Evolutionary conservation across 2,113 vertebrate species (phyloP), one percentile per base, ranked within the genome.

Genomic region (Hydropotes inermis): DNA sequence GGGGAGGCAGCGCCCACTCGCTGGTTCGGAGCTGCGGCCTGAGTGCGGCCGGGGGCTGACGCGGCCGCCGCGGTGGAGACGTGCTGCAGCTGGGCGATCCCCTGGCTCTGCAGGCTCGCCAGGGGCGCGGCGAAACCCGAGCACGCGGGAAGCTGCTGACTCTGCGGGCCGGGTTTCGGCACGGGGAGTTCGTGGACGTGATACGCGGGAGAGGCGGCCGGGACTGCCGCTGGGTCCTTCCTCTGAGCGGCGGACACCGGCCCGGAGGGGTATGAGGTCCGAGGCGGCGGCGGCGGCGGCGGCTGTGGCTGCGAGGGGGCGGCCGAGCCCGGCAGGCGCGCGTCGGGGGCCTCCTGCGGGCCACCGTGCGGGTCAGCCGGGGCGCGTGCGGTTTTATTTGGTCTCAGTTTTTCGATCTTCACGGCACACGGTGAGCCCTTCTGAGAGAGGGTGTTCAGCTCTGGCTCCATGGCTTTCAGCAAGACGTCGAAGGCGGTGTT

Each of bases 401-500:
- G 98, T 96, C 98, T 99, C 92, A 98, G 98, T 99, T 99, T 99
- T 97, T 99, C 99, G 97, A 98, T 81, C 61, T 98, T 98, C 84
- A 98, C 98, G 61, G 99, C 98, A 64, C 99, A 98, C 94, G 98
- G 98, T 8, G 98, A 98, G 98, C 98, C 98, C 95, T 99, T 99
- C 96, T 99, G 99, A 43, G 99, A 99, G 98, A 99, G 99, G 15
- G 99, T 99, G 96, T 99, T 99, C 96, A 99, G 99, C 97, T 99
- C 99, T 33, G 99, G 99, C 98, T 99, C 99, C 99, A 99, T 99
- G 87, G 99, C 99, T 98, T 99, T 99, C 89, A 99, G 97, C 97
- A 99, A 99, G 97, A 99, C 99, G 98, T 99, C 99, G 4, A 99
- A 99, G 0, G 99, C 99, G 94, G 99, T 99, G 81, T 98, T 99